Conservation (phyloP, 2,888 invertebrate genomes). For the Pherbina coryleti region DNA sequence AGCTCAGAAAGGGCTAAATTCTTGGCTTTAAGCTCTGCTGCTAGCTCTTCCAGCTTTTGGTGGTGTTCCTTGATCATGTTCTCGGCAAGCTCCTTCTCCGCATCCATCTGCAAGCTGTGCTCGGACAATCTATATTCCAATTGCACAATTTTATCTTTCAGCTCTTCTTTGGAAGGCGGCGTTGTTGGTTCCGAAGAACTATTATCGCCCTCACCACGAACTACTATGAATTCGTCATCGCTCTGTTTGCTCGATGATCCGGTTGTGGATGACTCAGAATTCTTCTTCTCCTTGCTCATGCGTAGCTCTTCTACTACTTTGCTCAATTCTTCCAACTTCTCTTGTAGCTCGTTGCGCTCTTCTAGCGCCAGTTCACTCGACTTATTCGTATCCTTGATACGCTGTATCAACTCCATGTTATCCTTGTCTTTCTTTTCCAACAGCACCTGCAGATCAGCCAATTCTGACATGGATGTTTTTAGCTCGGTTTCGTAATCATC, state of each 20-base stretch:
- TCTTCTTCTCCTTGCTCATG: constrained; percentile 58
- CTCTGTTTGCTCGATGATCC: constrained; percentile 61
- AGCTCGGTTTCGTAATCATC: constrained; percentile 59
- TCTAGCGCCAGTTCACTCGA: constrained; percentile 50
- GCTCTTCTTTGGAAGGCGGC: constrained; percentile 58
- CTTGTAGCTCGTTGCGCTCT: constrained; percentile 60
- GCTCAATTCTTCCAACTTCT: constrained; percentile 51
- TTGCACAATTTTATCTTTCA: constrained; percentile 65
- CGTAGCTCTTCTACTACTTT: constrained; percentile 59
- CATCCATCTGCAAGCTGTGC: constrained; percentile 58
- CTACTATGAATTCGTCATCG: constrained; percentile 63
- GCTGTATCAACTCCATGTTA: constrained; percentile 59
- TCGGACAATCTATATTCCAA: constrained; percentile 60
- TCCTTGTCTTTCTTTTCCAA: constrained; percentile 61
- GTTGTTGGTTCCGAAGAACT: constrained; percentile 53
- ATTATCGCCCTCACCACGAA: constrained; percentile 62
- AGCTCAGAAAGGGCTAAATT: constrained; percentile 46
- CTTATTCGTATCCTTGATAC: constrained; percentile 55
- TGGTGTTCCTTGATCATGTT: constrained; percentile 59
- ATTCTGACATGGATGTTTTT: constrained; percentile 54
- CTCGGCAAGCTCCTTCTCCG: constrained; percentile 60
- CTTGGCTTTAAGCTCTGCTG: constrained; percentile 51
- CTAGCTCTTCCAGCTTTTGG: constrained; percentile 47
- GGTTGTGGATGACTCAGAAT: constrained; percentile 60
- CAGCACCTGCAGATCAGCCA: constrained; percentile 58